Percentiles rank a stretch among this genome's conserved stretches.
phyloP scores from a whole-genome alignment of 2,888 invertebrate species.

The Teleogryllus oceanicus region DNA sequence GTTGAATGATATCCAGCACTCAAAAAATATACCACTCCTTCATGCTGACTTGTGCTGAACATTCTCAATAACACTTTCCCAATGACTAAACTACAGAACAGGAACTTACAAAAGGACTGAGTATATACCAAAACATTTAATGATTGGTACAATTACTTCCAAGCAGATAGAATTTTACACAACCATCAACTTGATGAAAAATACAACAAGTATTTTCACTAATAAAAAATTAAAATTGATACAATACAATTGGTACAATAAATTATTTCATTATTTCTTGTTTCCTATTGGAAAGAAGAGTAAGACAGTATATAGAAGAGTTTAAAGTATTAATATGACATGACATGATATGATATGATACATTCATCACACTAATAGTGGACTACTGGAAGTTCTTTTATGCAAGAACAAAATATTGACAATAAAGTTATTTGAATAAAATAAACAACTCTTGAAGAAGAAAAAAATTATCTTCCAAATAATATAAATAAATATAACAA shows the following conservation, averaged over 20 bases:
- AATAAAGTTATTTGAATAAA: neutral
- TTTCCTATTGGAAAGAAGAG: neutral
- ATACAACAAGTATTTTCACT: neutral
- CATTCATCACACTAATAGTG: conserved; percentile 7
- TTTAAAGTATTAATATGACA: neutral
- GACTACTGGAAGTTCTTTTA: neutral
- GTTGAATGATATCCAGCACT: neutral
- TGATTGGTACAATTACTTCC: neutral
- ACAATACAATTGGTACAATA: neutral
- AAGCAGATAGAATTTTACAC: neutral
- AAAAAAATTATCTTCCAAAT: neutral
- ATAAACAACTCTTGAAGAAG: neutral
- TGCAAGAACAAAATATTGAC: neutral
- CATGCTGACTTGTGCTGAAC: neutral
- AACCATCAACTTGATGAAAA: neutral
- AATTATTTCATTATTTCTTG: neutral
- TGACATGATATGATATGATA: neutral
- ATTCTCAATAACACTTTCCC: neutral
- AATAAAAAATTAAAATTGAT: neutral
- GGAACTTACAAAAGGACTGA: neutral
- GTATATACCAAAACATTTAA: neutral
- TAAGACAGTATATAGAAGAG: neutral
- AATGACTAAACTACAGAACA: neutral
- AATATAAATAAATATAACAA: neutral
- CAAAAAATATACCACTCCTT: neutral